Percentiles rank a stretch among this genome's conserved stretches.
phyloP scores from a whole-genome alignment of 2,888 invertebrate genomes.

The Micoletzkya japonica region DNA sequence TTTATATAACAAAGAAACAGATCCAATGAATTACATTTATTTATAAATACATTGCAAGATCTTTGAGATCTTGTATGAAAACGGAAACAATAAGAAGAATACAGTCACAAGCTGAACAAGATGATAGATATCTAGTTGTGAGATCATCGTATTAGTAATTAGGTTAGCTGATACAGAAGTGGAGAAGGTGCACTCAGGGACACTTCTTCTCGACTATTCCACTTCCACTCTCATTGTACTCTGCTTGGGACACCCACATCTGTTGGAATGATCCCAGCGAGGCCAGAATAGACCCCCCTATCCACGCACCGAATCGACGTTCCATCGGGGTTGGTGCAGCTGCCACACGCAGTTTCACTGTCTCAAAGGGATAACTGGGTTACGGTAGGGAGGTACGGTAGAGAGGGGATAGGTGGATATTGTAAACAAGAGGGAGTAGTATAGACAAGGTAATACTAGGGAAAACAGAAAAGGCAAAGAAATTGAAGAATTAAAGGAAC shows the following conservation, averaged over 20 bases:
- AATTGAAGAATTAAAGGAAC: slow-evolving; percentile 30
- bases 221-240: slow-evolving; percentile 97
- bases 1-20: too few species aligned
- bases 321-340: slow-evolving; percentile 88
- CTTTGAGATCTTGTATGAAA: too few species aligned
- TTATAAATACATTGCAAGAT: neutral
- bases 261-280: slow-evolving; percentile 90
- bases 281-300: slow-evolving; percentile 95
- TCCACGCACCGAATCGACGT: slow-evolving; percentile 91
- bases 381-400: neutral
- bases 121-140: too few species aligned
- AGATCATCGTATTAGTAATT: too few species aligned
- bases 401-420: too few species aligned
- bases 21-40: too few species aligned
- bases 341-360: slow-evolving; percentile 89
- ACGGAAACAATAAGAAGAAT: neutral
- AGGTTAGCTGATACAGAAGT: too few species aligned
- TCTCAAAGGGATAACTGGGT: slow-evolving; percentile 65
- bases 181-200: too few species aligned
- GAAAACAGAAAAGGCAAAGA: neutral
- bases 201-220: slow-evolving; percentile 92
- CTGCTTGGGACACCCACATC: slow-evolving; percentile 99
- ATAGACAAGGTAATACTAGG: neutral
- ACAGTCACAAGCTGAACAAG: neutral
- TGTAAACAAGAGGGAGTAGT: neutral